Base-by-base conservation (phyloP, 1,140 invertebrate species). In the Eurosta solidaginis region DNA sequence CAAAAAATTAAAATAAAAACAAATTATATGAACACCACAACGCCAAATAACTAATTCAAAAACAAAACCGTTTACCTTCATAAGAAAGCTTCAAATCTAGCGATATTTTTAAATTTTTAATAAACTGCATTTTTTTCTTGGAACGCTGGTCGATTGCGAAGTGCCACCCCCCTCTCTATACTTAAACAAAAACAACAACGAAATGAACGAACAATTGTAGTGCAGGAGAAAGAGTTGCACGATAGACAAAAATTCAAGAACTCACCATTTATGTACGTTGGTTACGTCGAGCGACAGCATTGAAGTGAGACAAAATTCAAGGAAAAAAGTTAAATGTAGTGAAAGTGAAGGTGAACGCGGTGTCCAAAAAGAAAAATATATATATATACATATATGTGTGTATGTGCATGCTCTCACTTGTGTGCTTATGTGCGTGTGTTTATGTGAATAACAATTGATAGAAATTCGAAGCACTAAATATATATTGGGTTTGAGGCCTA, bases 321-420 rank as follows among this genome's bases (percentile, higher is more conserved):
- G 33, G 33, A 40, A 40, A n/a, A 68, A 68, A 68, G 59, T 68
- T 68, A 68, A 68, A 68, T 68, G 59, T 68, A 68, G 33, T 68
- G 59, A 68, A 68, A 68, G 59, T 68, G 59, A 40, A 68, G 59
- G 59, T 68, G 59, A 68, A 42, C 33, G 33, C 17, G 40, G 33
- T 68, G 59, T 14, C 36, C 59, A 68, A 40, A 29, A 40, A 9
- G 54, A 52, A 3, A 29, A 59, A 20, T 68, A 52, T 6, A 52
- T 52, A 52, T 52, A 22, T 52, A 52, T 22, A 52, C 9, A 52
- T 52, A 22, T 52, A 52, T n/a, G 45, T 25, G 25, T 52, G 49
- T 68, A 40, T 5, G 2, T 27, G n/a, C 14, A n/a, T n/a, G n/a
- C n/a, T n/a, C n/a, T n/a, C n/a, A n/a, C n/a, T n/a, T n/a, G n/a